Conservation (phyloP, 2,888 invertebrate species). For the Amphipyra tragopoginis region DNA sequence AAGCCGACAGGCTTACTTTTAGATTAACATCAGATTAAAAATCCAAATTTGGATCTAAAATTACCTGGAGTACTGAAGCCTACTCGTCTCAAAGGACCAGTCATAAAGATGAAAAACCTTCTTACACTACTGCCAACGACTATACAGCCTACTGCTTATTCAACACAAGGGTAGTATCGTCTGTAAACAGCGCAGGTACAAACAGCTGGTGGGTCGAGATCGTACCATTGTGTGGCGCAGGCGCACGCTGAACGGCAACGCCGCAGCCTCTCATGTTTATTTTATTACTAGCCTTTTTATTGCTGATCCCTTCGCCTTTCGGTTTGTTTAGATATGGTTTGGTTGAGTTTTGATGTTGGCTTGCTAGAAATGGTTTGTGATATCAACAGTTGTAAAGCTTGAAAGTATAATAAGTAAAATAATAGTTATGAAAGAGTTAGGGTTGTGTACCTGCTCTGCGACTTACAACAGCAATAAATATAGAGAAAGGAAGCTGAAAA, state of each 20-base stretch:
- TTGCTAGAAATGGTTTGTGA: constrained; percentile 50
- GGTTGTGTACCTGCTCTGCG: no score
- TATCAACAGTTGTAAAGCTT: constrained; percentile 23
- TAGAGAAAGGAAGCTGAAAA: no score
- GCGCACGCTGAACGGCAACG: constrained; percentile 80
- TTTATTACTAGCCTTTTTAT: constrained; percentile 56
- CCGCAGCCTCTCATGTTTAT: constrained; percentile 64
- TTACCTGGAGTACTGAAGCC: neutral
- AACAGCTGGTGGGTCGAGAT: constrained; percentile 76
- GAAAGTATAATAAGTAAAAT: constrained; percentile 4
- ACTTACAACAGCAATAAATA: no score
- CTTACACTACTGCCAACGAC: no score
- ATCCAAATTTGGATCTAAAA: no score
- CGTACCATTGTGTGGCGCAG: constrained; percentile 70
- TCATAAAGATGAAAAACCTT: constrained; percentile 19
- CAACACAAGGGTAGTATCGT: constrained; percentile 39
- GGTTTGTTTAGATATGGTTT: constrained; percentile 52
- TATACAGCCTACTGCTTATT: no score
- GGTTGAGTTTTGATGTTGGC: constrained; percentile 42
- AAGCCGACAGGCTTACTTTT: no score
- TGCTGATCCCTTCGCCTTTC: constrained; percentile 48
- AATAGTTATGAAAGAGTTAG: no score
- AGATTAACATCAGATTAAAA: neutral
- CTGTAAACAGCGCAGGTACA: constrained; percentile 81
- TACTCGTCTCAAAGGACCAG: neutral